These are phyloP conservation scores for Saccostrea echinata DNA, from an alignment of 1,140 invertebrate genomes.

Conservation along the genomic window DNA sequence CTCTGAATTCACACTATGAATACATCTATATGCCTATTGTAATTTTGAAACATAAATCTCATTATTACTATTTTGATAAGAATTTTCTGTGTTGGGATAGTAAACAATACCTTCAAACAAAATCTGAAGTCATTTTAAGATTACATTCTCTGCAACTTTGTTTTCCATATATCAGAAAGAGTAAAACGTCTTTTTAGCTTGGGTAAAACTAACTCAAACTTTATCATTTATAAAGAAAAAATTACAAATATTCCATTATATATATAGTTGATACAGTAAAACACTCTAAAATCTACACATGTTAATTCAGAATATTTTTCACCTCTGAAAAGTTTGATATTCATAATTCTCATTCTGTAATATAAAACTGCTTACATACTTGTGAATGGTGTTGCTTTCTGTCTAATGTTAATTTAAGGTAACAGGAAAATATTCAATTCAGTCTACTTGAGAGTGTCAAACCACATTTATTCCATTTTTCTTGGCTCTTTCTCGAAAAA, in stretches of 20 bases:
- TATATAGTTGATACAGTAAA: not conserved
- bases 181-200: not conserved
- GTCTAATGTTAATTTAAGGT: not conserved
- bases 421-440: not conserved
- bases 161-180: not conserved
- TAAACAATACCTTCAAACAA: not conserved
- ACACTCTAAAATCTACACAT: not conserved
- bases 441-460: slow-evolving; percentile 11
- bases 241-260: not conserved
- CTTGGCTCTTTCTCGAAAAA: not conserved
- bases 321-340: not conserved
- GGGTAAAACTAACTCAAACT: not conserved
- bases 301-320: not conserved
- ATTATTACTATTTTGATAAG: not conserved
- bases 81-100: not conserved
- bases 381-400: not conserved
- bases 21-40: not conserved
- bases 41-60: not conserved
- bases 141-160: not conserved
- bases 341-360: not conserved
- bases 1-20: no score
- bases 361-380: slow-evolving; percentile 1
- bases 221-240: not conserved
- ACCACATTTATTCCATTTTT: not conserved
- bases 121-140: not conserved